Evolutionary conservation across 2,113 vertebrate genomes (phyloP), one percentile per base, ranked within the genome.

Genomic region (Emydocephalus ijimae): DNA sequence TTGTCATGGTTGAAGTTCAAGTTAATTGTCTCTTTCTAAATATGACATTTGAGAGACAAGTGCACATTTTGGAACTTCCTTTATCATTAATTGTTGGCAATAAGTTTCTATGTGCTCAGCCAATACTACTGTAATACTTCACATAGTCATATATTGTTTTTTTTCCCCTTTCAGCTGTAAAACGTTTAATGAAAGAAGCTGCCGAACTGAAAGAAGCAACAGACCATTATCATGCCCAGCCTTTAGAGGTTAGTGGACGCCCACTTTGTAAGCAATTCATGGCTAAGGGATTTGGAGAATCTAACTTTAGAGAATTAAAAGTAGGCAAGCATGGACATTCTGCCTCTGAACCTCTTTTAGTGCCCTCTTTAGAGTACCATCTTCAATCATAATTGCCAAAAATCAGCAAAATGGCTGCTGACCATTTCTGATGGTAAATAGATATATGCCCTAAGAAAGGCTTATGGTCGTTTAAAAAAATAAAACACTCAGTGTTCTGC

Each of bases 141-240:
- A 92, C 3, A 39, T 95, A 91, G 95, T 91, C 64, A 8, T 94
- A 85, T 94, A 90, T n/a, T 94, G 90, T 89, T 93, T 96, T 97
- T 95, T 95, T 97, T 94, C 95, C 95, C 93, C 91, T 96, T 97
- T 95, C 92, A 99, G 99, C 99, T 95, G 99, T 99, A 92, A 99
- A 99, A 96, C 98, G 99, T 96, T 97, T 99, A 97, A 99, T 99
- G 99, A 99, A 99, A 95, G 99, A 99, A 96, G 99, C 99, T 9
- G 99, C 98, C 11, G 99, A 99, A 94, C 96, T 99, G 94, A 98
- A 98, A 94, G 99, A 99, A 85, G 99, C 99, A 61, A 99, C 99
- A 89, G 99, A 99, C 96, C 99, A 99, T 96, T 99, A 99, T 97
- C 99, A 99, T 89, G 99, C 99, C 50, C 99, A 99, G 94, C 99